A percentile compares a stretch with the other conserved stretches of the same genome.
phyloP scores from a whole-genome alignment of 1,140 invertebrate species.

The Aphelinus atriplicis region DNA sequence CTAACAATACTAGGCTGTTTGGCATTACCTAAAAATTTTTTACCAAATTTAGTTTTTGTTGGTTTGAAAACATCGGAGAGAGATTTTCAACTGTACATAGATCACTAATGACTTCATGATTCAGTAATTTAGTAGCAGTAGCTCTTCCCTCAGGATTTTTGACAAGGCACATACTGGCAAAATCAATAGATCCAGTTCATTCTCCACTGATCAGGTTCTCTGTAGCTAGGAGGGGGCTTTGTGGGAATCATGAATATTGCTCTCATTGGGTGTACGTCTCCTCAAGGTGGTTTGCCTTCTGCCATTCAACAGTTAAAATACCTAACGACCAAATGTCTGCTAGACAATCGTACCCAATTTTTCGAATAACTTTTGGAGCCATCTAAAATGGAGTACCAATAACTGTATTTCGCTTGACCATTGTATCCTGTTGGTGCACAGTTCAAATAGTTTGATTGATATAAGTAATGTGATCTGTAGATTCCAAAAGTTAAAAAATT shows the following conservation, averaged over 20 bases:
- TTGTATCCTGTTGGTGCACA: conserved; percentile 78
- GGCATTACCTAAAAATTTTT: conserved; percentile 72
- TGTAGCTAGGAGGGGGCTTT: conserved; percentile 96
- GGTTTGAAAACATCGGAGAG: too few relatives aligned
- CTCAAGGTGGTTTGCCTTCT: conserved; percentile 98
- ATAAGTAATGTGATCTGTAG: conserved; percentile 20
- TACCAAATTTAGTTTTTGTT: too few relatives aligned
- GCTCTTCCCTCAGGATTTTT: conserved; percentile 96
- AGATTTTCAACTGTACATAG: neutral
- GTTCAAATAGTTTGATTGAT: conserved; percentile 26
- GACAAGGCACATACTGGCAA: conserved; percentile 92
- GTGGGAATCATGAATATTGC: conserved; percentile 99
- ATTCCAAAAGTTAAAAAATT: neutral
- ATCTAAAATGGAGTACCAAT: conserved; percentile 99
- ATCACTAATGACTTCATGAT: conserved; percentile 90
- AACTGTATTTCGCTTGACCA: conserved; percentile 99
- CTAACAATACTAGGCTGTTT: conserved; percentile 86
- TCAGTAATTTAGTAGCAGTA: conserved; percentile 88
- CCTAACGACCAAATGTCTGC: conserved; percentile 99
- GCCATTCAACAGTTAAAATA: conserved; percentile 99
- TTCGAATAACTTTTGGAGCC: conserved; percentile 98
- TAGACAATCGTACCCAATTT: conserved; percentile 99
- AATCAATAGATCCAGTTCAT: conserved; percentile 92
- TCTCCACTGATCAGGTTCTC: conserved; percentile 96
- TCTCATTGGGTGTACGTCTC: conserved; percentile 99